A percentile compares a stretch with the other conserved stretches of the same genome.
phyloP scores from a whole-genome alignment of 2,797 vertebrate genomes.

The Simalia tracyae region DNA sequence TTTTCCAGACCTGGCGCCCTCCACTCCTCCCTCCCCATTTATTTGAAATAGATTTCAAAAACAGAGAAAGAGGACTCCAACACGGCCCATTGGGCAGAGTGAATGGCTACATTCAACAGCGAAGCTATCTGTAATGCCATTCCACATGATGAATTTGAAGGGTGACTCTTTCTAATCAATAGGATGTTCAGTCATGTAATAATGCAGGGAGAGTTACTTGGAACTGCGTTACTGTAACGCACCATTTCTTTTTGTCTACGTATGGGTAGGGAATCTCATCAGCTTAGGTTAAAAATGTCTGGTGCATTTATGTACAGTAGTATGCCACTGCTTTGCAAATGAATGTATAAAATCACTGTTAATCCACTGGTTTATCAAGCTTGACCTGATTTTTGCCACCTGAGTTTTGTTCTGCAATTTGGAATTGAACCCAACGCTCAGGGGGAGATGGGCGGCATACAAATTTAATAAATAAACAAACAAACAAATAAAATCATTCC shows the following conservation, averaged over 20 bases:
- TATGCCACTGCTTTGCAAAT: not conserved
- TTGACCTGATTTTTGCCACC: not conserved
- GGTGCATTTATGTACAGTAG: not conserved
- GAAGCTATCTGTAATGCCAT: not conserved
- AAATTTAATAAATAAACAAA: too few species aligned
- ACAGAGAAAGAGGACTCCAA: not conserved
- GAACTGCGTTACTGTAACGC: not conserved
- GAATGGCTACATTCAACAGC: not conserved
- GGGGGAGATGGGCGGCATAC: too few species aligned
- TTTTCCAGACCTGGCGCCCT: not conserved
- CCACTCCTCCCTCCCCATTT: conserved; percentile 15
- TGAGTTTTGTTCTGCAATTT: not conserved
- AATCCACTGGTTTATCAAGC: not conserved
- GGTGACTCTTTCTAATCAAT: conserved; percentile 23
- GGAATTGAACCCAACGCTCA: not conserved
- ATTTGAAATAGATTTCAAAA: conserved; percentile 27
- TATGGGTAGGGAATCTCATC: not conserved
- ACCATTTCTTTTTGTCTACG: not conserved
- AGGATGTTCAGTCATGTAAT: conserved; percentile 3
- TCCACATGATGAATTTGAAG: conserved; percentile 22
- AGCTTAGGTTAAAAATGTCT: not conserved
- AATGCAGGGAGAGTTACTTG: not conserved
- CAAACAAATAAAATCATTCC: not conserved
- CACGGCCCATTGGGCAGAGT: not conserved
- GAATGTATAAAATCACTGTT: not conserved